A percentile compares a stretch with the other conserved stretches of the same genome.
These are phyloP conservation scores for Lipophrys pholis DNA, from an alignment of 2,113 vertebrate species.

Conservation along the genomic window DNA sequence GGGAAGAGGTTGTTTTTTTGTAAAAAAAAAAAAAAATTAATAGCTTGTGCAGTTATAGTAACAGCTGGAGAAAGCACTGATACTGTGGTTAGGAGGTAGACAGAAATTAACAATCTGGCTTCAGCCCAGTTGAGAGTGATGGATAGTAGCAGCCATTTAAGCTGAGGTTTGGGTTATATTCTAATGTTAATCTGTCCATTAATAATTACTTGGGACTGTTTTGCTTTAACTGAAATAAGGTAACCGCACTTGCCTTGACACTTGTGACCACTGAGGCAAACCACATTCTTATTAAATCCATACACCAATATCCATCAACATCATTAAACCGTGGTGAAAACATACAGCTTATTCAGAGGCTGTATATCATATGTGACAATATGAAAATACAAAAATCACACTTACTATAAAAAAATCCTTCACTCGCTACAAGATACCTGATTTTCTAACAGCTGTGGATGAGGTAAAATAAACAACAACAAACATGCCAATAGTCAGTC, in stretches of 20 bases:
- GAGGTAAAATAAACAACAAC: conserved; percentile 24
- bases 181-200: conserved; percentile 48
- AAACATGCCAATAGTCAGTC: conserved; percentile 51
- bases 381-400: conserved; percentile 2
- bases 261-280: conserved; percentile 7
- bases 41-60: conserved; percentile 40
- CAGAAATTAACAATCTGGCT: conserved; percentile 39
- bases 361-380: conserved; percentile 10
- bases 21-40: too few species aligned
- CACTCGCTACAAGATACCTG: not conserved
- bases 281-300: conserved; percentile 32
- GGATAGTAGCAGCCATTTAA: conserved; percentile 23
- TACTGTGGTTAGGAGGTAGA: conserved; percentile 19
- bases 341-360: conserved; percentile 17
- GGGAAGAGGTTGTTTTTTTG: conserved; percentile 42
- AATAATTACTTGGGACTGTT: conserved; percentile 27
- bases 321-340: not conserved
- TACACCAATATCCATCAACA: conserved; percentile 4
- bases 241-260: conserved; percentile 34
- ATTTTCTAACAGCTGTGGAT: conserved; percentile 51
- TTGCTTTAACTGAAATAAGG: conserved; percentile 47
- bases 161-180: conserved; percentile 34
- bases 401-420: not conserved
- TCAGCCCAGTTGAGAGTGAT: conserved; percentile 33
- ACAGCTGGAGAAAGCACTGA: conserved; percentile 50